Conservation (phyloP, 64 coral and sea anemone species). For the Actinia tenebrosa region DNA sequence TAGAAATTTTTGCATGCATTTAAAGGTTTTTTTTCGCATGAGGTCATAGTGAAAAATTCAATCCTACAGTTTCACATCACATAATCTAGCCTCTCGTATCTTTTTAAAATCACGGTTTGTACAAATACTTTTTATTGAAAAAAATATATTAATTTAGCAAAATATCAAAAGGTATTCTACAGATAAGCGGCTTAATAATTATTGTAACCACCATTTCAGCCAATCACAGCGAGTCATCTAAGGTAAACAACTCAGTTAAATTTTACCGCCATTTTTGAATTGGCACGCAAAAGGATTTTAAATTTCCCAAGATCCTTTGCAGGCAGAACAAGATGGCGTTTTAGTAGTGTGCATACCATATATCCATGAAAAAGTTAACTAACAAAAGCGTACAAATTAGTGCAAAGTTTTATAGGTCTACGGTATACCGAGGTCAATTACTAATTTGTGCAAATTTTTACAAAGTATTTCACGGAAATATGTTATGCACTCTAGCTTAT, state of each 20-base stretch:
- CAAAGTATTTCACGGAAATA: too few species aligned
- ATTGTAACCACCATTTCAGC: not conserved
- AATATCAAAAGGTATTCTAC: conserved; percentile 26
- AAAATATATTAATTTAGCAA: conserved; percentile 32
- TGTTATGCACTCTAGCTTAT: not conserved
- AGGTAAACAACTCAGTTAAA: not conserved
- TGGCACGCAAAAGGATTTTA: not conserved
- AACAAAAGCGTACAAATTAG: too few species aligned
- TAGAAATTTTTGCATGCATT: too few species aligned
- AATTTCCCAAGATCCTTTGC: not conserved
- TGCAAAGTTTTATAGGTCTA: too few species aligned
- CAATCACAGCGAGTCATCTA: conserved; percentile 6
- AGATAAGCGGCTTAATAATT: not conserved
- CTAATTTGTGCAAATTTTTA: too few species aligned
- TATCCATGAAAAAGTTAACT: too few species aligned
- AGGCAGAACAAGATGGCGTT: conserved; percentile 6
- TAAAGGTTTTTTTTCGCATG: too few species aligned
- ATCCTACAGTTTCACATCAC: too few species aligned
- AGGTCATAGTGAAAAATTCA: too few species aligned
- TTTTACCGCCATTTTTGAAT: conserved; percentile 8
- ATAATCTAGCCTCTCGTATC: too few species aligned
- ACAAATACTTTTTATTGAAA: conserved; percentile 13
- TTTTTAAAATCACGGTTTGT: not conserved
- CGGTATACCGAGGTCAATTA: too few species aligned
- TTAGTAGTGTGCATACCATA: not conserved